Evolutionary conservation across 2,888 invertebrate species (phyloP).

Genomic region (Ptilodon capucinus): DNA sequence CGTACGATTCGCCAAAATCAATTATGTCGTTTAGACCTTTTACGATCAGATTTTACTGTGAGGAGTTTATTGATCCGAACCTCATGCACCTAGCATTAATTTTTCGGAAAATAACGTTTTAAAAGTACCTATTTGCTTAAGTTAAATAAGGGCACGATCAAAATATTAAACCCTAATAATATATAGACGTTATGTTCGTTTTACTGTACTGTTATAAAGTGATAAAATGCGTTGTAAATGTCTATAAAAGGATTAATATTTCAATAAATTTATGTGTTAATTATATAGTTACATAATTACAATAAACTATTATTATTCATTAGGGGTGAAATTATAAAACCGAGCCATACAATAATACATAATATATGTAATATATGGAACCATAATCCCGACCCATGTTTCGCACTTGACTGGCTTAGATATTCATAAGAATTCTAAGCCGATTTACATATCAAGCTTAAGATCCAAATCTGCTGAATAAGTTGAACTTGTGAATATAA

Average conservation of each 20-base stretch:
- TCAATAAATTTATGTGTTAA: too few relatives aligned
- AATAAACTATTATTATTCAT: background rate
- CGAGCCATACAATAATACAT: background rate
- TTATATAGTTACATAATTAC: too few relatives aligned
- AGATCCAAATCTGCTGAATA: conserved; percentile 59
- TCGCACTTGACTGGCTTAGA: conserved; percentile 42
- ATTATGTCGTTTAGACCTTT: background rate
- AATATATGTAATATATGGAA: conserved; percentile 27
- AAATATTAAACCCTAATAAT: too few relatives aligned
- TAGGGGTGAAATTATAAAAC: background rate
- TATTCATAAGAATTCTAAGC: conserved; percentile 51
- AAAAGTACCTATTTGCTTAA: too few relatives aligned
- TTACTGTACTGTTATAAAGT: too few relatives aligned
- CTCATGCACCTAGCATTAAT: background rate
- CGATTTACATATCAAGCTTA: conserved; percentile 54
- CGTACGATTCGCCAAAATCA: conserved; percentile 10
- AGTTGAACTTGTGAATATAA: conserved; percentile 59
- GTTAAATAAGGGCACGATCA: too few relatives aligned
- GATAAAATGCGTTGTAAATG: too few relatives aligned
- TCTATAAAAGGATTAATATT: too few relatives aligned
- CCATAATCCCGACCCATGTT: conserved; percentile 29
- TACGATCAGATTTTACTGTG: background rate
- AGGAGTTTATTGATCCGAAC: background rate
- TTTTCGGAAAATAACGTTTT: too few relatives aligned
- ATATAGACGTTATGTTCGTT: too few relatives aligned